phyloP scores from a whole-genome alignment of 2,113 vertebrate genomes.

The Martes martes region DNA sequence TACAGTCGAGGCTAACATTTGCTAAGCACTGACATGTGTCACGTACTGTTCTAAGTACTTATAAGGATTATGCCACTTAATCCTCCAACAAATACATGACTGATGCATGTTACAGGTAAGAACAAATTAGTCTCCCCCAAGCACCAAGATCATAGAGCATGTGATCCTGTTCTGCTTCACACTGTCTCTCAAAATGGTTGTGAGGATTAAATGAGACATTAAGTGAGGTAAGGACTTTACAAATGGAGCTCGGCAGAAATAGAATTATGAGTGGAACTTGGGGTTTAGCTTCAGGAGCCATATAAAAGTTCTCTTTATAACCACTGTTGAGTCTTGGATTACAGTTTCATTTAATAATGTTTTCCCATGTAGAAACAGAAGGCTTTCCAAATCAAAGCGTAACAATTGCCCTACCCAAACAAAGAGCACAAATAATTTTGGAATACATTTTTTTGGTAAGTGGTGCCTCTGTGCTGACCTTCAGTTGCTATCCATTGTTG shows the following conservation, averaged over 20 bases:
- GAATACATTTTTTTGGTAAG: background rate
- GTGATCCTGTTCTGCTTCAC: background rate
- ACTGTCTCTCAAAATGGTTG: background rate
- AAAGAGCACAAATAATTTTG: background rate
- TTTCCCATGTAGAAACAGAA: background rate
- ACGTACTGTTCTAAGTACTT: background rate
- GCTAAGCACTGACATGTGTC: background rate
- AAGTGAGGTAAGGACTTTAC: background rate
- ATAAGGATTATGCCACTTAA: background rate
- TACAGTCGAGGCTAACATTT: background rate
- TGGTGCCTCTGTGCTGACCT: background rate
- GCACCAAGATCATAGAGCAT: background rate
- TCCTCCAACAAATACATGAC: background rate
- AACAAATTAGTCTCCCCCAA: background rate
- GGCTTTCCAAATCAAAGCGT: background rate
- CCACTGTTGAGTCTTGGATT: background rate
- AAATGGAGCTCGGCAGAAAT: background rate
- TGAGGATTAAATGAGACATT: background rate
- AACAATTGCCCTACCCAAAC: background rate
- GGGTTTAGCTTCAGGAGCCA: background rate
- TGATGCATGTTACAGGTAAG: background rate
- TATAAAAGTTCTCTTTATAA: background rate
- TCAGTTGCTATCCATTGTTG: background rate
- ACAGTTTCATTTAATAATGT: background rate
- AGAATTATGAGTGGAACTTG: background rate